Percentiles rank a stretch among this genome's conserved stretches.
These are phyloP conservation scores for Nyctereutes procyonoides DNA, from an alignment of 2,113 vertebrate genomes.

Conservation along the genomic window DNA sequence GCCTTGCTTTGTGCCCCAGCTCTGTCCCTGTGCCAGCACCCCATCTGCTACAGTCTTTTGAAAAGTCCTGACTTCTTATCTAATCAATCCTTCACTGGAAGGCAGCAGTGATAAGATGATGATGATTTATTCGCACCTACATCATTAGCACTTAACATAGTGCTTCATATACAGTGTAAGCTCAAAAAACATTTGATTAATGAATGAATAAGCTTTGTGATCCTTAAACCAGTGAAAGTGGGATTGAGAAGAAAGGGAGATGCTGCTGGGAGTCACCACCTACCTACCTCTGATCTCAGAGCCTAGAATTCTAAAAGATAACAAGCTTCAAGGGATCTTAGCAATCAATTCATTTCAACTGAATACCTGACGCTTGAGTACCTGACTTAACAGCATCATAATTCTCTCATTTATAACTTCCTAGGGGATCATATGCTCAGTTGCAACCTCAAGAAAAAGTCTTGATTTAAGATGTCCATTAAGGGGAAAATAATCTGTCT, in stretches of 20 bases:
- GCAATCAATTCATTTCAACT: neutral
- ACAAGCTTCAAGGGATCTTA: neutral
- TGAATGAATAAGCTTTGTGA: neutral
- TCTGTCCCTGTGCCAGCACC: neutral
- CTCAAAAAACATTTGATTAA: neutral
- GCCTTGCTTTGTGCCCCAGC: neutral
- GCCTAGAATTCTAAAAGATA: neutral
- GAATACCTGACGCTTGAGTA: neutral
- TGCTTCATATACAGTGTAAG: neutral
- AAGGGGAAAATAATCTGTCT: neutral
- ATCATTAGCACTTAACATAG: neutral
- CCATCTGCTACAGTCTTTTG: neutral
- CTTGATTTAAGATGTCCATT: neutral
- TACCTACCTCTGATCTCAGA: neutral
- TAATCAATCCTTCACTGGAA: neutral
- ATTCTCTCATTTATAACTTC: neutral
- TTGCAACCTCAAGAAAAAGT: neutral
- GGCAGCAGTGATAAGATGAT: neutral
- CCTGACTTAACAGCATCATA: neutral
- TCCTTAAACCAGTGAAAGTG: neutral
- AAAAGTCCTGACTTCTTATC: neutral
- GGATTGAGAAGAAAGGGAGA: neutral
- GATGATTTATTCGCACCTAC: neutral
- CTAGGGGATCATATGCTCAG: neutral
- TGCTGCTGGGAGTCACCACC: neutral